Evolutionary conservation across 2,797 vertebrate species (phyloP).

Genomic region (Malacoraja senta): DNA sequence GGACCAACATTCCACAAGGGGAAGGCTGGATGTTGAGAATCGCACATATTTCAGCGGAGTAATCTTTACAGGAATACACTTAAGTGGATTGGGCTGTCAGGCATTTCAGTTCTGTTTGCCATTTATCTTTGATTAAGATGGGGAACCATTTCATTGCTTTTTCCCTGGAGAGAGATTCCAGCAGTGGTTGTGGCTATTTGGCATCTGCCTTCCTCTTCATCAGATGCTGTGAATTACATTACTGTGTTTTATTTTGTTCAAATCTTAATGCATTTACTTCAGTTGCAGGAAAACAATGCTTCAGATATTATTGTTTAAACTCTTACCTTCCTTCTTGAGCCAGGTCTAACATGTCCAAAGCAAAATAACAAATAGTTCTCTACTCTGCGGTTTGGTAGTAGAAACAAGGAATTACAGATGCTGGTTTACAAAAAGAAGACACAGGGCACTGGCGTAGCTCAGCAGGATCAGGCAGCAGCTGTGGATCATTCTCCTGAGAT

Average conservation of each 20-base stretch:
- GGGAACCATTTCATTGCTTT: conserved; percentile 3
- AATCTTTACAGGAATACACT: background rate
- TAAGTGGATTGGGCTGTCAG: background rate
- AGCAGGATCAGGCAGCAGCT: too few species aligned
- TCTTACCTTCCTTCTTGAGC: too few species aligned
- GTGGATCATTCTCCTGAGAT: too few species aligned
- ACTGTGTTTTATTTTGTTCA: background rate
- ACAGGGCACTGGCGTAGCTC: too few species aligned
- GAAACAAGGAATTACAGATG: too few species aligned
- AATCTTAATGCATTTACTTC: background rate
- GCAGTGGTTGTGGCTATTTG: background rate
- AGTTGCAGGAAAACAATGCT: too few species aligned
- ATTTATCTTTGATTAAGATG: conserved; percentile 20
- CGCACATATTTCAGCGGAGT: background rate
- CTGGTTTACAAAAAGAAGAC: too few species aligned
- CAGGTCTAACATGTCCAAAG: too few species aligned
- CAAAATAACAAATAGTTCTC: too few species aligned
- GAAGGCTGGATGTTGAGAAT: background rate
- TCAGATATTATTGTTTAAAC: too few species aligned
- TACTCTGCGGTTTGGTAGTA: too few species aligned
- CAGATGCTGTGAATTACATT: background rate
- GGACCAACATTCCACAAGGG: background rate
- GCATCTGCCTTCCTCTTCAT: background rate
- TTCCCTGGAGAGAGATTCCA: background rate
- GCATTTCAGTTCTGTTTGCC: background rate